A percentile compares a stretch with the other conserved stretches of the same genome.
phyloP scores from a whole-genome alignment of 2,888 invertebrate genomes.

The Andrena trimmerana region DNA sequence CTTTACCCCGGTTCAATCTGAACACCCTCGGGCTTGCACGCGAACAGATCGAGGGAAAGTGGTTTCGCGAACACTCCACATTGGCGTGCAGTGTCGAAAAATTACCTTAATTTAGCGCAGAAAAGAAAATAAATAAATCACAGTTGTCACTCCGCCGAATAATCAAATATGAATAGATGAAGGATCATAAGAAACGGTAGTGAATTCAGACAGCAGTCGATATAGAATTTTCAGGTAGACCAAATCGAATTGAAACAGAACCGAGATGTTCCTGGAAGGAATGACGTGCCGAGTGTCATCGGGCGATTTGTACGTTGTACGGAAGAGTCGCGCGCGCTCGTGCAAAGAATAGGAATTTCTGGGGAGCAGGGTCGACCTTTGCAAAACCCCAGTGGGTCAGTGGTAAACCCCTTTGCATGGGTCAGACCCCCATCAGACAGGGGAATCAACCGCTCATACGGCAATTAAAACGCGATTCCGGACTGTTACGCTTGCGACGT shows the following conservation, averaged over 20 bases:
- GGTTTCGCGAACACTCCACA: constrained; percentile 35
- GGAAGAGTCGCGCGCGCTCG: constrained; percentile 36
- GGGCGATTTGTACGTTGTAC: constrained; percentile 60
- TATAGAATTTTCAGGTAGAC: too few relatives aligned
- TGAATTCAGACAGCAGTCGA: too few relatives aligned
- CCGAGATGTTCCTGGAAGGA: neutral
- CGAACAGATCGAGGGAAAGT: constrained; percentile 61
- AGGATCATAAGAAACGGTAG: too few relatives aligned
- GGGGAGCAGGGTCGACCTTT: constrained; percentile 60
- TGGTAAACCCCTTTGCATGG: constrained; percentile 76
- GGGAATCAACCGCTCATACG: constrained; percentile 77
- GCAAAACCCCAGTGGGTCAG: constrained; percentile 77
- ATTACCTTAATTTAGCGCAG: neutral
- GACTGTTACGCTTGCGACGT: constrained; percentile 22
- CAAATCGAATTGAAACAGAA: too few relatives aligned
- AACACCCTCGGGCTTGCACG: constrained; percentile 61
- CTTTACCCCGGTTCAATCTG: constrained; percentile 76
- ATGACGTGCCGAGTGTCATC: constrained; percentile 14
- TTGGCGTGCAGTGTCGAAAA: constrained; percentile 45
- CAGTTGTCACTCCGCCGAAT: neutral
- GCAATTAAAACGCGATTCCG: constrained; percentile 73
- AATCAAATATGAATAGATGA: too few relatives aligned
- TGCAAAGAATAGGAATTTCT: constrained; percentile 65
- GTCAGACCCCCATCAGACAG: constrained; percentile 71
- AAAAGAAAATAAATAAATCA: neutral